These are phyloP conservation scores for Myrmecophaga tridactyla DNA, from an alignment of 2,113 vertebrate species.

Conservation along the genomic window DNA sequence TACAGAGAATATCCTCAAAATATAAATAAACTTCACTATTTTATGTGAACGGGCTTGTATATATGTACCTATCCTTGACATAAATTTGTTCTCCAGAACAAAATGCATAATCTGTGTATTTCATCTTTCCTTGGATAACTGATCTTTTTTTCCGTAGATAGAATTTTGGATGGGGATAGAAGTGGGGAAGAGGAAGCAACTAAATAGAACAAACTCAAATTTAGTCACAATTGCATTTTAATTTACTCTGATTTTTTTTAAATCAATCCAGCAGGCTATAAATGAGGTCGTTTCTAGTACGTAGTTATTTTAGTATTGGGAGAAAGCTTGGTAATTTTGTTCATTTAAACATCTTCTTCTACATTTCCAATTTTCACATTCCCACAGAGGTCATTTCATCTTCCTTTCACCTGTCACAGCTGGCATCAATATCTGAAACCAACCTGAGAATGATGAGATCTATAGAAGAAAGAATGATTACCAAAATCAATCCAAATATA, in stretches of 20 bases:
- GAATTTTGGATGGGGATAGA: background rate
- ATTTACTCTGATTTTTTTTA: background rate
- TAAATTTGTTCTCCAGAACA: background rate
- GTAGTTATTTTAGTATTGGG: background rate
- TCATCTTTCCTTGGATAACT: background rate
- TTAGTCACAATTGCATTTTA: background rate
- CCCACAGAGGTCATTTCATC: background rate
- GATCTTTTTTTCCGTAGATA: background rate
- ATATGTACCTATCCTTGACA: too few species aligned
- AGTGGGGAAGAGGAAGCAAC: accelerated
- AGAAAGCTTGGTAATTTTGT: background rate
- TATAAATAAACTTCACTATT: background rate
- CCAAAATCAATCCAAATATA: background rate
- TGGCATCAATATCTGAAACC: background rate
- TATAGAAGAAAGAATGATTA: background rate
- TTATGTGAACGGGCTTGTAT: background rate
- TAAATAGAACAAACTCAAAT: background rate
- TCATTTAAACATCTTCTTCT: background rate
- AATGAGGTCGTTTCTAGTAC: background rate
- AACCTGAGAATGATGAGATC: background rate
- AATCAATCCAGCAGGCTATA: background rate
- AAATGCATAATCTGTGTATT: background rate
- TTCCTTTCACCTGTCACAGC: background rate
- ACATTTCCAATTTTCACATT: background rate
- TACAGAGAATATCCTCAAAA: background rate